Evolutionary conservation across 2,888 invertebrate species (phyloP).

Genomic region (Hirtodrosophila trivittata): DNA sequence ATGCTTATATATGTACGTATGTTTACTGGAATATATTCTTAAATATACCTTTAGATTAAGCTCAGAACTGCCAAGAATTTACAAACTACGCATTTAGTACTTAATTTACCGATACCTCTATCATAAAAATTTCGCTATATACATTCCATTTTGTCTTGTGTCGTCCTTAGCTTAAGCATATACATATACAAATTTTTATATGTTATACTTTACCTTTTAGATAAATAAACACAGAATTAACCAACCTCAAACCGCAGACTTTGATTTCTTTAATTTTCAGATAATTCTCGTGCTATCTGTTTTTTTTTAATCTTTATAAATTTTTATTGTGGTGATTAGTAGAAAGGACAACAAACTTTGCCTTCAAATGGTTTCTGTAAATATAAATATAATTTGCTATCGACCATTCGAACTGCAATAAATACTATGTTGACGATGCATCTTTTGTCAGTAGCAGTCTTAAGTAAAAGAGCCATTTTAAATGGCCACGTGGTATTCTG

Average conservation of each 20-base stretch:
- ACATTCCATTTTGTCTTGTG: neutral
- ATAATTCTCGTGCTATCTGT: neutral
- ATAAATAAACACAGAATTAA: neutral
- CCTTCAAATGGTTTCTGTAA: too few relatives aligned
- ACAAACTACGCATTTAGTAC: constrained; percentile 33
- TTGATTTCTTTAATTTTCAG: too few relatives aligned
- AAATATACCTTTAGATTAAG: constrained; percentile 38
- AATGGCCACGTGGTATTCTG: too few relatives aligned
- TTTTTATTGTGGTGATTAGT: too few relatives aligned
- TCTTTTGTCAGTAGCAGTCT: too few relatives aligned
- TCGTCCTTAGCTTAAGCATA: constrained; percentile 5
- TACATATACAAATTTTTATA: constrained; percentile 7
- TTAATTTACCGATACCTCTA: neutral
- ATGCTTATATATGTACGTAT: constrained; percentile 8
- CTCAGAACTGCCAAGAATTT: constrained; percentile 37
- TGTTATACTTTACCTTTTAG: neutral
- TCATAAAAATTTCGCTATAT: neutral
- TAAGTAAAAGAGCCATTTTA: too few relatives aligned
- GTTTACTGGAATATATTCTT: constrained; percentile 11
- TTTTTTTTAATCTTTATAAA: too few relatives aligned
- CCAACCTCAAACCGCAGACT: too few relatives aligned
- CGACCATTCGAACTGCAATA: too few relatives aligned
- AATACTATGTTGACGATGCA: too few relatives aligned
- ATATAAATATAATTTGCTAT: too few relatives aligned
- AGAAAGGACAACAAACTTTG: too few relatives aligned